Evolutionary conservation across 2,797 vertebrate genomes (phyloP).

Genomic region (Oryzias sinensis): DNA sequence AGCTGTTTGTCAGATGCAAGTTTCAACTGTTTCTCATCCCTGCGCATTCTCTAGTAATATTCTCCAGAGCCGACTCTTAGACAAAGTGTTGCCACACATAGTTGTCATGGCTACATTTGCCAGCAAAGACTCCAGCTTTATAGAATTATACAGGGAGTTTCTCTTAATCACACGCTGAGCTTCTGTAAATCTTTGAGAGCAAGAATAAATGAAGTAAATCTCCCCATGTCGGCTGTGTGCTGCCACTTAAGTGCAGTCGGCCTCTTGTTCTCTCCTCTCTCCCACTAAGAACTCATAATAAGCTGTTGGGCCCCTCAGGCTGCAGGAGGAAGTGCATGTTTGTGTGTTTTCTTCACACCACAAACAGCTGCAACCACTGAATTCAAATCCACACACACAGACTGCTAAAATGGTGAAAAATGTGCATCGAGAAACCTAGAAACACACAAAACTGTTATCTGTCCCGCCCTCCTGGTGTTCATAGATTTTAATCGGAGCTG

Average conservation of each 20-base stretch:
- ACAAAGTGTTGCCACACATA: slow-evolving; percentile 34
- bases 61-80: slow-evolving; percentile 5
- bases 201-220: slow-evolving; percentile 62
- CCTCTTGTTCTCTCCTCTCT: slow-evolving; percentile 64
- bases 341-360: slow-evolving; percentile 21
- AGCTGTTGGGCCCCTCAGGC: slow-evolving; percentile 54
- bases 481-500: slow-evolving; percentile 60
- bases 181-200: slow-evolving; percentile 61
- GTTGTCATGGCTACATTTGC: slow-evolving; percentile 39
- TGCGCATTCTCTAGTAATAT: slow-evolving; percentile 19
- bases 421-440: slow-evolving; percentile 1
- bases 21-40: slow-evolving; percentile 7
- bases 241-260: slow-evolving; percentile 58
- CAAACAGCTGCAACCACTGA: slow-evolving; percentile 22
- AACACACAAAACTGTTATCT: slow-evolving; percentile 42
- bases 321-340: slow-evolving; percentile 32
- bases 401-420: slow-evolving; percentile 7
- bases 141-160: slow-evolving; percentile 58
- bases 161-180: slow-evolving; percentile 70
- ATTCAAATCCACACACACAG: slow-evolving; percentile 6
- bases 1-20: slow-evolving; percentile 53
- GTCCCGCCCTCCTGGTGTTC: slow-evolving; percentile 45
- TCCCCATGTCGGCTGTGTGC: slow-evolving; percentile 57
- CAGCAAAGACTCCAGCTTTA: slow-evolving; percentile 56
- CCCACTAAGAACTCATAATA: slow-evolving; percentile 64